Evolutionary conservation across 2,888 invertebrate species (phyloP).

Genomic region (Alviniconcha strummeri): DNA sequence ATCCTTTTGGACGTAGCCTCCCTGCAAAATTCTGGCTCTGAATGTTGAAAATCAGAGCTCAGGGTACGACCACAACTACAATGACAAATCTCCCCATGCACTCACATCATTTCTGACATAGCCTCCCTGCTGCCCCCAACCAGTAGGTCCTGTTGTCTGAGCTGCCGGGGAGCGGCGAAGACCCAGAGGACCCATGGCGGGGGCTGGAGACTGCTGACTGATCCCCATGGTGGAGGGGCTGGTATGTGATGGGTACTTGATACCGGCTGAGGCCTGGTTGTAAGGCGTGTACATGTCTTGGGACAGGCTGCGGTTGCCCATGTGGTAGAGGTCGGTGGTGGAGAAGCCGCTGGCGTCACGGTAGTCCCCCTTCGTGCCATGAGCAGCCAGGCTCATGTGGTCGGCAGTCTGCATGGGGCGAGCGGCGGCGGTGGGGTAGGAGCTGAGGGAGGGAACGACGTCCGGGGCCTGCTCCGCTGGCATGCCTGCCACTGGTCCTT

Average conservation of each 20-base stretch:
- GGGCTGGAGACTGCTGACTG: constrained; percentile 46
- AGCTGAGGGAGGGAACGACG: constrained; percentile 51
- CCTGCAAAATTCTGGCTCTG: constrained; percentile 37
- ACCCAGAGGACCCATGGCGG: constrained; percentile 45
- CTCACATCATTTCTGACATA: constrained; percentile 57
- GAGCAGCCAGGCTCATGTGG: constrained; percentile 48
- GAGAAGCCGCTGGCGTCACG: constrained; percentile 47
- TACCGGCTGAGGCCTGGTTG: constrained; percentile 44
- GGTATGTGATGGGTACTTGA: constrained; percentile 61
- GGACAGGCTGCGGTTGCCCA: constrained; percentile 39
- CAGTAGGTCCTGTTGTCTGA: constrained; percentile 45
- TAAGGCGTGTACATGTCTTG: constrained; percentile 48
- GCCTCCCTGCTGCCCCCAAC: constrained; percentile 59
- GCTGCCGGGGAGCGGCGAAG: constrained; percentile 60
- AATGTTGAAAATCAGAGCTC: too few relatives aligned
- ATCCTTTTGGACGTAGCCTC: constrained; percentile 55
- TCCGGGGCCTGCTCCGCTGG: constrained; percentile 57
- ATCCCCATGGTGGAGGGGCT: constrained; percentile 53
- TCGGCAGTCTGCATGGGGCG: constrained; percentile 51
- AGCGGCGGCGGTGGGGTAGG: constrained; percentile 47
- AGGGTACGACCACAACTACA: too few relatives aligned
- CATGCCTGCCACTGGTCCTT: constrained; percentile 49
- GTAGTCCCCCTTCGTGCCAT: constrained; percentile 51
- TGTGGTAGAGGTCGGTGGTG: constrained; percentile 45
- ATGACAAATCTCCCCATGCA: not conserved